Percentiles rank a stretch among this genome's conserved stretches.
Evolutionary conservation across 2,797 vertebrate genomes (phyloP).

Genomic region (Helicolenus hilgendorfi): DNA sequence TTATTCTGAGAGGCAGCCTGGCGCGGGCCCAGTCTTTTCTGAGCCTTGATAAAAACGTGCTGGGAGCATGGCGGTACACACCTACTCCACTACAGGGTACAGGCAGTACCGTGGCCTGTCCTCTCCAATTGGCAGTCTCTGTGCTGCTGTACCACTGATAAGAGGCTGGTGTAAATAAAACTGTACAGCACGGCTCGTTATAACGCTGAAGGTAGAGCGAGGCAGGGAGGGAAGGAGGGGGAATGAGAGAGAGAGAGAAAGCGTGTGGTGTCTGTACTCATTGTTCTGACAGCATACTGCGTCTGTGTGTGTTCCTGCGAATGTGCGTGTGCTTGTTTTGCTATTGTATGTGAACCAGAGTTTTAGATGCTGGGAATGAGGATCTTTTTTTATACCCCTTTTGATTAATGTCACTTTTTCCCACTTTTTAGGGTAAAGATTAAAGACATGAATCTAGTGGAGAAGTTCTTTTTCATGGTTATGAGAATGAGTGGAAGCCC

Average conservation of each 20-base stretch:
- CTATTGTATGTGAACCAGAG: slow-evolving; percentile 51
- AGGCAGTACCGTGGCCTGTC: slow-evolving; percentile 94
- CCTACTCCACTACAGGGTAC: slow-evolving; percentile 93
- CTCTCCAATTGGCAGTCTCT: slow-evolving; percentile 95
- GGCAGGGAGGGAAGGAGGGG: background rate
- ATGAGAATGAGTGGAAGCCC: slow-evolving; percentile 38
- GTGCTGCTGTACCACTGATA: slow-evolving; percentile 96
- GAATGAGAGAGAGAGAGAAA: slow-evolving; percentile 54
- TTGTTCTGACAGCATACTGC: slow-evolving; percentile 95
- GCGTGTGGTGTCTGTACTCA: slow-evolving; percentile 94
- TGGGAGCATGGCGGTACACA: slow-evolving; percentile 86
- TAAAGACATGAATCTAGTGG: background rate
- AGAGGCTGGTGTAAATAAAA: slow-evolving; percentile 99
- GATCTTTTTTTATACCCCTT: background rate
- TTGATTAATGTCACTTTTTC: background rate
- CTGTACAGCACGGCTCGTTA: slow-evolving; percentile 94
- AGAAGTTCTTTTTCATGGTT: slow-evolving; percentile 10
- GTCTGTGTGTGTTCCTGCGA: slow-evolving; percentile 89
- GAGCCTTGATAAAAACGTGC: slow-evolving; percentile 77
- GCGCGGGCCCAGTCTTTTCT: slow-evolving; percentile 64
- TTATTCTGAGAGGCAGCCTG: slow-evolving; percentile 71
- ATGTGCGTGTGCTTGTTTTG: slow-evolving; percentile 25
- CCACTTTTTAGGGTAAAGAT: background rate
- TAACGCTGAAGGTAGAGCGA: slow-evolving; percentile 77
- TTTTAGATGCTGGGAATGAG: background rate